phyloP scores from a whole-genome alignment of 2,797 vertebrate genomes.

The Fratercula arctica region DNA sequence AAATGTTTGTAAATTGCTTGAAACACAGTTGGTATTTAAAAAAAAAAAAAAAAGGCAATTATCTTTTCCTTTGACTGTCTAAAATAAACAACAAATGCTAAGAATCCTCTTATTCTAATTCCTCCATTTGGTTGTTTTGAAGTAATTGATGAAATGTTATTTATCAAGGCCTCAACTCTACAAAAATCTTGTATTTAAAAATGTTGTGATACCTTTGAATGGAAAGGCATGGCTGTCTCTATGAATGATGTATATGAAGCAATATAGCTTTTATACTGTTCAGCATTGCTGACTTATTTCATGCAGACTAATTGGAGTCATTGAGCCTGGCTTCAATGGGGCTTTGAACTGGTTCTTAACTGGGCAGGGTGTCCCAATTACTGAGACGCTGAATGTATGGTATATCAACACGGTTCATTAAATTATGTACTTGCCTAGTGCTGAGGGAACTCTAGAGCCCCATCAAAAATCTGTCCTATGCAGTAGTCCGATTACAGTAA shows the following conservation, averaged over 20 bases:
- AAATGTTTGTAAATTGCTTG: constrained; percentile 30
- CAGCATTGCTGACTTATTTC: background rate
- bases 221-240: background rate
- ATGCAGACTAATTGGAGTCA: background rate
- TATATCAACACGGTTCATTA: background rate
- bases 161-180: background rate
- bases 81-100: constrained; percentile 31
- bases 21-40: background rate
- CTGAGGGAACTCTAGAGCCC: background rate
- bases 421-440: background rate
- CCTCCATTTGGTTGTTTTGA: background rate
- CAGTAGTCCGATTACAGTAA: background rate
- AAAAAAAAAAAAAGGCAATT: background rate
- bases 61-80: constrained; percentile 2
- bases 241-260: background rate
- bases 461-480: background rate
- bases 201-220: background rate
- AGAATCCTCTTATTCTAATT: background rate
- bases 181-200: background rate
- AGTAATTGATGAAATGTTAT: constrained; percentile 12
- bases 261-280: background rate
- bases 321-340: background rate
- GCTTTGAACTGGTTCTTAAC: background rate
- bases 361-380: background rate
- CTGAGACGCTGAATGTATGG: background rate